Evolutionary conservation across 2,888 invertebrate species (phyloP).

Genomic region (Dryocosmus kuriphilus): DNA sequence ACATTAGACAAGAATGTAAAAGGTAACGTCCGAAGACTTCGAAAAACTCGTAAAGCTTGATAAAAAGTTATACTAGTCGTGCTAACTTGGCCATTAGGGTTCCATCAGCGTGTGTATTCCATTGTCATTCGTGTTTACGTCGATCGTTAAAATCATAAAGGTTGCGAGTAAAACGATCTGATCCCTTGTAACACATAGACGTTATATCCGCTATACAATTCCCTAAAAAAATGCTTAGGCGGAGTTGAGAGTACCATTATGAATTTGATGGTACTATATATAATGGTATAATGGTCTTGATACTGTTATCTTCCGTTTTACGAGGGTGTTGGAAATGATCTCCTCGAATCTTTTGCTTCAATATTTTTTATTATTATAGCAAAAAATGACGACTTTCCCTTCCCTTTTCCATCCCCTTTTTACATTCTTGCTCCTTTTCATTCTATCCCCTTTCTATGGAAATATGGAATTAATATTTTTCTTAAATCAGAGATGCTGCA

Average conservation of each 20-base stretch:
- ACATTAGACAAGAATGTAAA: too few species aligned
- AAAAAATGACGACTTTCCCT: too few species aligned
- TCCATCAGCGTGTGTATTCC: not conserved
- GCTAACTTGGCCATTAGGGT: not conserved
- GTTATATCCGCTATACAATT: not conserved
- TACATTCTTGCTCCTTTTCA: too few species aligned
- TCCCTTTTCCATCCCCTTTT: too few species aligned
- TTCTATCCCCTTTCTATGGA: too few species aligned
- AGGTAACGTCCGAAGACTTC: too few species aligned
- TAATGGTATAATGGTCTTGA: not conserved
- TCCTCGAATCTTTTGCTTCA: not conserved
- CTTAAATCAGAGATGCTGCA: too few species aligned
- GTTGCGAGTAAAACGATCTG: not conserved
- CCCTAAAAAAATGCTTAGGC: not conserved
- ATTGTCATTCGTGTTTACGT: constrained; percentile 7
- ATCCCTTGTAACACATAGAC: not conserved
- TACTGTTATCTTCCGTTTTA: not conserved
- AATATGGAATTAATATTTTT: too few species aligned
- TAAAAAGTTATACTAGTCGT: not conserved
- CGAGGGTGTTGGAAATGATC: not conserved
- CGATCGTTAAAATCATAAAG: not conserved
- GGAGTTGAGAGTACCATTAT: not conserved
- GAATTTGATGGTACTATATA: too few species aligned
- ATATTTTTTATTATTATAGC: not conserved
- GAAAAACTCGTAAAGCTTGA: not conserved